Conservation (phyloP, 2,797 vertebrate genomes). For the Rhinoraja longicauda region DNA sequence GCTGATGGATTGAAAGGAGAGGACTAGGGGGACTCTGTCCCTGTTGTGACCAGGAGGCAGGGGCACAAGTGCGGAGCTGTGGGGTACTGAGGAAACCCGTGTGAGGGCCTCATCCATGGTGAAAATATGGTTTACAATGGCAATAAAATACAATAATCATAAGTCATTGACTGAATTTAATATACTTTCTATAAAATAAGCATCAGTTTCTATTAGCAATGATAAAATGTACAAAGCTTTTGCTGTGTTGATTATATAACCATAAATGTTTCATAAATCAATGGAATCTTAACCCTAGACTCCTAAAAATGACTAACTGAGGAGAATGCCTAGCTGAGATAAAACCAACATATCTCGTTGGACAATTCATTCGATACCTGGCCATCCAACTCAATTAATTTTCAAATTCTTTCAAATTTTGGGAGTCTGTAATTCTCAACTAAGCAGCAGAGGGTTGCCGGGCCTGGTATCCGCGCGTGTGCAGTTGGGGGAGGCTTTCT, state of each 20-base stretch:
- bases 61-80: too few species aligned
- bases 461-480: too few species aligned
- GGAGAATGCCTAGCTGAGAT: neutral
- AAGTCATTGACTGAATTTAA: neutral
- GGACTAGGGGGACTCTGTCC: too few species aligned
- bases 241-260: neutral
- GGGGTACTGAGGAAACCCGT: too few species aligned
- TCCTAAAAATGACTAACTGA: neutral
- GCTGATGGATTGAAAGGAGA: too few species aligned
- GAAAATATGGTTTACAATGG: neutral
- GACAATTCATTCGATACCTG: neutral
- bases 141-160: neutral
- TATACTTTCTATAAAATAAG: neutral
- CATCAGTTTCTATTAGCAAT: neutral
- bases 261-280: neutral
- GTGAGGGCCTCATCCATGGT: neutral
- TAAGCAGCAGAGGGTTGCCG: too few species aligned
- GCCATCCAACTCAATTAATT: neutral
- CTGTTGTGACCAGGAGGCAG: too few species aligned
- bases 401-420: neutral
- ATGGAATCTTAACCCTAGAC: neutral
- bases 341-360: neutral
- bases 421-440: too few species aligned
- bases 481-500: too few species aligned
- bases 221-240: neutral